These are phyloP conservation scores for Chymomyza procnemis DNA, from an alignment of 2,888 invertebrate species.

Conservation along the genomic window DNA sequence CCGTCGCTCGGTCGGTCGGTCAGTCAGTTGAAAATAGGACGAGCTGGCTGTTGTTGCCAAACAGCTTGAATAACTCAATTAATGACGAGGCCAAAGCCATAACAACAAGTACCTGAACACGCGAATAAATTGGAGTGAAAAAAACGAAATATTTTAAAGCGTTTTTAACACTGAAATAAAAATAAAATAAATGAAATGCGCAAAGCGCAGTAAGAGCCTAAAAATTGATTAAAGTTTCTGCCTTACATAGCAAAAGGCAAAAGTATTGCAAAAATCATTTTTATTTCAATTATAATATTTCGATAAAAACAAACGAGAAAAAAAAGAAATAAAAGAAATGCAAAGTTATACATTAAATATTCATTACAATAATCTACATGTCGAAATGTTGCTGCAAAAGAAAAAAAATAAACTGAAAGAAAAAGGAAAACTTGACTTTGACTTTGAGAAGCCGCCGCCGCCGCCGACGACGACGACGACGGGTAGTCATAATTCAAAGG, in stretches of 20 bases:
- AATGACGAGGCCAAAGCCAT: conserved; percentile 33
- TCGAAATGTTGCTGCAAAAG: conserved; percentile 26
- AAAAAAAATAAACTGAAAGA: too few relatives aligned
- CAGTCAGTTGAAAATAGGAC: not conserved
- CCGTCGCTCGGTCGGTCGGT: not conserved
- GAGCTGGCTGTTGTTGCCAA: conserved; percentile 14
- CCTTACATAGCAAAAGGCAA: not conserved
- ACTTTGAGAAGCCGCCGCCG: conserved; percentile 11
- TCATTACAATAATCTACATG: conserved; percentile 63
- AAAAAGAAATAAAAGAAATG: conserved; percentile 14
- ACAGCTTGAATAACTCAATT: conserved; percentile 51
- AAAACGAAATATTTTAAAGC: conserved; percentile 9
- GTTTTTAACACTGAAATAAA: conserved; percentile 3
- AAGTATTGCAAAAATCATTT: conserved; percentile 11
- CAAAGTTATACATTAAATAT: conserved; percentile 59
- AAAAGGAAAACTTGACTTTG: conserved; percentile 34
- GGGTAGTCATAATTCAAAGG: conserved; percentile 44
- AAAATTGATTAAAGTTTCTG: conserved; percentile 31
- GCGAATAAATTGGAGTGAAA: not conserved
- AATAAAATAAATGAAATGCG: not conserved
- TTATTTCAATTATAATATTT: conserved; percentile 46
- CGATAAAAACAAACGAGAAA: not conserved
- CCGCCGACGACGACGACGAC: not conserved
- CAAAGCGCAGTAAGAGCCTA: not conserved
- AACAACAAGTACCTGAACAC: not conserved